A percentile compares a stretch with the other conserved stretches of the same genome.
Conservation (phyloP, 2,797 vertebrate genomes). For the Pseudomugil tenellus region DNA sequence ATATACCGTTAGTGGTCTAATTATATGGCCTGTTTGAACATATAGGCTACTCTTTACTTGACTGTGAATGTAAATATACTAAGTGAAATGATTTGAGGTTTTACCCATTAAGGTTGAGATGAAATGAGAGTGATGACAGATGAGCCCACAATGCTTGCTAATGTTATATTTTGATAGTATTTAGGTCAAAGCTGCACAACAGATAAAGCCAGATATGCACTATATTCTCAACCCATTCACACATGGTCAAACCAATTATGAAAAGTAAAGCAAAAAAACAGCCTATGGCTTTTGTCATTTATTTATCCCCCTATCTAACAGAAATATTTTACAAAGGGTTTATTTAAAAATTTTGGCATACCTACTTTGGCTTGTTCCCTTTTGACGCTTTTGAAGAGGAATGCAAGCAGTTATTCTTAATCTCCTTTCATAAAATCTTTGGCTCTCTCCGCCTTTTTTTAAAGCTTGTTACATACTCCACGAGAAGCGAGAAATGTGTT, state of each 20-base stretch:
- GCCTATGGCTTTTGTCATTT: neutral
- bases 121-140: neutral
- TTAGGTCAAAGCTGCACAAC: neutral
- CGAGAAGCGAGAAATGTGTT: no score
- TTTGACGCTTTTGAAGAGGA: neutral
- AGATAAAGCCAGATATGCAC: neutral
- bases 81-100: neutral
- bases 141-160: neutral
- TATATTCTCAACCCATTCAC: neutral
- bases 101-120: neutral
- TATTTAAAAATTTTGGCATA: no score
- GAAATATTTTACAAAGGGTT: neutral
- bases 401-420: neutral
- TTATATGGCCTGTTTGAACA: neutral
- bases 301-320: no score
- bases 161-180: neutral
- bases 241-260: no score
- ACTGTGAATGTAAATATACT: neutral
- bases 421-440: neutral
- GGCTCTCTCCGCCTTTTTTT: no score
- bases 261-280: no score
- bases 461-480: no score
- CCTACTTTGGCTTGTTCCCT: neutral
- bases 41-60: neutral
- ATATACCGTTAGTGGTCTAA: neutral